Evolutionary conservation across 2,888 invertebrate species (phyloP).

Genomic region (Pollenia angustigena): DNA sequence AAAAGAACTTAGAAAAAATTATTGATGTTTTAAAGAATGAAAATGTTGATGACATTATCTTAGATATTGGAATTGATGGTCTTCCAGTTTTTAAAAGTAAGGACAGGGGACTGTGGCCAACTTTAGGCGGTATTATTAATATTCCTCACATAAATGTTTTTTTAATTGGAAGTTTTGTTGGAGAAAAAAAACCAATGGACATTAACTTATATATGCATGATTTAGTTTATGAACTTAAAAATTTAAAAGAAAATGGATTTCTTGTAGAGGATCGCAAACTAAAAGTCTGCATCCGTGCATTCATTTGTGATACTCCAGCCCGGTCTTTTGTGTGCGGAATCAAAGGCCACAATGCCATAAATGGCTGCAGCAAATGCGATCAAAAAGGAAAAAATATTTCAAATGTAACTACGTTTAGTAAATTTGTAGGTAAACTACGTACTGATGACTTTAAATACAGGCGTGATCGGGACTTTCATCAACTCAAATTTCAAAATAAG

Average conservation of each 20-base stretch:
- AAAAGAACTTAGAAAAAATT: slow-evolving; percentile 7
- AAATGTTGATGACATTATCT: background rate
- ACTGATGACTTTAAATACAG: slow-evolving; percentile 2
- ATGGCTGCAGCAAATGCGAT: too few relatives aligned
- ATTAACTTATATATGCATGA: slow-evolving; percentile 27
- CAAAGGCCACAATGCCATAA: too few relatives aligned
- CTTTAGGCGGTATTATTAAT: slow-evolving; percentile 10
- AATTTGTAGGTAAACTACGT: background rate
- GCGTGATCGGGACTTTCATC: slow-evolving; percentile 6
- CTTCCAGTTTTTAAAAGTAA: slow-evolving; percentile 11
- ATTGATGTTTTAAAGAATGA: too few relatives aligned
- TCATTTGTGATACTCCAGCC: too few relatives aligned
- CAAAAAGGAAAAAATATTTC: too few relatives aligned
- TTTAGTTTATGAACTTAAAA: slow-evolving; percentile 36
- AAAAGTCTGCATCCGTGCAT: slow-evolving; percentile 8
- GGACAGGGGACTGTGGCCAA: background rate
- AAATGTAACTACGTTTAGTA: too few relatives aligned
- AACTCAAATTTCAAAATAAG: background rate
- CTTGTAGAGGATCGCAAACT: background rate
- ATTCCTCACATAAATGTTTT: slow-evolving; percentile 20
- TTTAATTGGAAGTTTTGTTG: slow-evolving; percentile 27
- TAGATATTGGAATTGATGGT: slow-evolving; percentile 17
- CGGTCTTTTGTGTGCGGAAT: too few relatives aligned
- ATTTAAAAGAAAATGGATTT: slow-evolving; percentile 11
- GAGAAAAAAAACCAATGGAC: slow-evolving; percentile 21